Conservation (phyloP, 2,888 invertebrate species). For the Hemistola chrysoprasaria region DNA sequence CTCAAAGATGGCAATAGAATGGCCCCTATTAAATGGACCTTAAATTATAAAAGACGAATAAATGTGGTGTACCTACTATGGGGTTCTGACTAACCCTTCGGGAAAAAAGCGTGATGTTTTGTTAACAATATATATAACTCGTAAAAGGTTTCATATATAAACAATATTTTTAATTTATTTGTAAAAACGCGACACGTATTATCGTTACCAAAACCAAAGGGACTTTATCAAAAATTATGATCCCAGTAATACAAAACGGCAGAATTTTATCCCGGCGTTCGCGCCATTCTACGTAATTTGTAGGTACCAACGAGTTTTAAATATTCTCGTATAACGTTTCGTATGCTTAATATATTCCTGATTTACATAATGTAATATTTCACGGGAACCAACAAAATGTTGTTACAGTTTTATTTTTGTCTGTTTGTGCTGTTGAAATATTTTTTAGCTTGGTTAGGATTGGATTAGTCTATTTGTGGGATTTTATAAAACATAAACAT, state of each 20-base stretch:
- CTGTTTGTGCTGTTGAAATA: conserved; percentile 17
- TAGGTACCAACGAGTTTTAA: conserved; percentile 56
- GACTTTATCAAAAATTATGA: conserved; percentile 62
- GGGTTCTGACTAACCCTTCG: too few species aligned
- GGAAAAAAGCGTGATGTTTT: conserved; percentile 20
- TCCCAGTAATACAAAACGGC: conserved; percentile 31
- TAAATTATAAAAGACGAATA: too few species aligned
- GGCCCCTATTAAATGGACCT: too few species aligned
- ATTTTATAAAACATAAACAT: too few species aligned
- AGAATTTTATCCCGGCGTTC: conserved; percentile 47
- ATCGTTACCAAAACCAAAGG: conserved; percentile 42
- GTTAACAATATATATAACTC: too few species aligned
- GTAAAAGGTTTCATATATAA: too few species aligned
- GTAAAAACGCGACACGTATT: conserved; percentile 43
- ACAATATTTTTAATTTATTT: too few species aligned
- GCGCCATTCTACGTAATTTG: conserved; percentile 53
- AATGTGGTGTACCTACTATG: too few species aligned
- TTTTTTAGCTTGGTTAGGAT: too few species aligned
- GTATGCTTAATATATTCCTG: conserved; percentile 64
- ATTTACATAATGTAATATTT: conserved; percentile 71
- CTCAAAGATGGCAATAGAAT: too few species aligned
- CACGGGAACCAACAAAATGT: conserved; percentile 31
- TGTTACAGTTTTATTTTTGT: conserved; percentile 35
- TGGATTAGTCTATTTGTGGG: too few species aligned
- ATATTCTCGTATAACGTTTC: conserved; percentile 63